These are phyloP conservation scores for Meiosimyza platycephala DNA, from an alignment of 2,888 invertebrate species.

Conservation along the genomic window DNA sequence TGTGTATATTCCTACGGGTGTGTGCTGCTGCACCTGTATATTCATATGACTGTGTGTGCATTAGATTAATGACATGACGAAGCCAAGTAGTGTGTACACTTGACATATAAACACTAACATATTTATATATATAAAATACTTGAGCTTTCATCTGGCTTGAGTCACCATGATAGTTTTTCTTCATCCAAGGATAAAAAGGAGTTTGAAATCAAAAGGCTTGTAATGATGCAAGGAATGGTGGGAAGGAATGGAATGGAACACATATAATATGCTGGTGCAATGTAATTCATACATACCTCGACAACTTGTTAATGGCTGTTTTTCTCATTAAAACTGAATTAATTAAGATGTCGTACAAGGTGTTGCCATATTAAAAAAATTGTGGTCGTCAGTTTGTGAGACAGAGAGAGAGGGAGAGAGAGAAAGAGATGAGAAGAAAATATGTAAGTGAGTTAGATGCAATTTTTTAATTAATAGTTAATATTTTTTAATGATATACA, in stretches of 20 bases:
- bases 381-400: conserved; percentile 16
- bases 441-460: no score
- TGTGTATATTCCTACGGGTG: no score
- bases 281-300: conserved; percentile 62
- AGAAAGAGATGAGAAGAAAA: no score
- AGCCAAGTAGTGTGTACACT: conserved; percentile 1
- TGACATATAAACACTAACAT: no score
- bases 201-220: no score
- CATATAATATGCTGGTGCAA: not conserved
- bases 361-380: conserved; percentile 26
- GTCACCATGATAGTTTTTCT: not conserved
- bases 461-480: no score
- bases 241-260: conserved; percentile 35
- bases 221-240: not conserved
- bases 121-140: no score
- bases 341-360: conserved; percentile 50
- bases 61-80: conserved; percentile 12
- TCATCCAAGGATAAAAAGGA: not conserved
- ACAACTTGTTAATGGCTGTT: conserved; percentile 68
- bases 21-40: not conserved
- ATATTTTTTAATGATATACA: no score
- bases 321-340: conserved; percentile 68
- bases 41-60: not conserved
- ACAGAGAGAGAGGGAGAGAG: conserved; percentile 9
- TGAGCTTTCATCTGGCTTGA: not conserved